phyloP scores from a whole-genome alignment of 2,888 invertebrate species.

The Mylabris sibirica region DNA sequence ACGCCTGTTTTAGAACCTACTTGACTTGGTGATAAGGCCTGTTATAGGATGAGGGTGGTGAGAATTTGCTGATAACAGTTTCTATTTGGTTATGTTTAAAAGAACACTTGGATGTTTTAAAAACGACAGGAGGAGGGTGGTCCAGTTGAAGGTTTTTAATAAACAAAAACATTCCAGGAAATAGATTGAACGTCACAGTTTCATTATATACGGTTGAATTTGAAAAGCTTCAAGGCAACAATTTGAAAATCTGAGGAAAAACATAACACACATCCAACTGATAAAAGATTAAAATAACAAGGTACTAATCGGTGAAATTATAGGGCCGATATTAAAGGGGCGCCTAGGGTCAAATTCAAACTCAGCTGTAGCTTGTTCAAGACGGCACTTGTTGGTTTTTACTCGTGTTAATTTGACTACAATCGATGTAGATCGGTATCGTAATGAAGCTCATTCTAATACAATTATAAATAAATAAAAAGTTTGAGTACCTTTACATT shows the following conservation, averaged over 20 bases:
- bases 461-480: no score
- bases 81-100: background rate
- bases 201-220: no score
- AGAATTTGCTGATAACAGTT: background rate
- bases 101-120: background rate
- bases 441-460: no score
- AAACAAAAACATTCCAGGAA: background rate
- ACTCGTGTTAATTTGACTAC: background rate
- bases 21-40: background rate
- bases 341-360: background rate
- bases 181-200: no score
- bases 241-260: no score
- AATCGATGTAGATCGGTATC: no score
- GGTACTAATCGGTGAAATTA: background rate
- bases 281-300: background rate
- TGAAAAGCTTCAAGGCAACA: no score
- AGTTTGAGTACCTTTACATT: no score
- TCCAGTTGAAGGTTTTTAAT: background rate
- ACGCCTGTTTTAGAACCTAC: slow-evolving; percentile 9
- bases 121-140: background rate
- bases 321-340: no score
- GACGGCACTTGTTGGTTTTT: no score
- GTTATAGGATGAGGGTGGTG: background rate
- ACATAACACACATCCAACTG: no score
- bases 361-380: background rate